These are phyloP conservation scores for Syngnathus scovelli DNA, from an alignment of 2,113 vertebrate genomes.

Conservation along the genomic window DNA sequence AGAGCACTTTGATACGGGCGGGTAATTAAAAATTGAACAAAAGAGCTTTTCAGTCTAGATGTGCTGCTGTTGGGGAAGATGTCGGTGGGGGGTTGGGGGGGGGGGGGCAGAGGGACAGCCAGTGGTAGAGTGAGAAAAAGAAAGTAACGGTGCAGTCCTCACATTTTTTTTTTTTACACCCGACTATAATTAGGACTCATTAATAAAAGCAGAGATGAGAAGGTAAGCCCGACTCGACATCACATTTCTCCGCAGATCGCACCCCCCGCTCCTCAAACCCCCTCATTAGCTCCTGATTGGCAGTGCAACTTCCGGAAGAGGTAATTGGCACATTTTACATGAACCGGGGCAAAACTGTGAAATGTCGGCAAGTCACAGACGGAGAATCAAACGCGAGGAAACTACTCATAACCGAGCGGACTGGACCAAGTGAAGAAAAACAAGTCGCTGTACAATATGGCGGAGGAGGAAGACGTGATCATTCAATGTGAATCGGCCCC, in stretches of 20 bases:
- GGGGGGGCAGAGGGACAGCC: slow-evolving; percentile 21
- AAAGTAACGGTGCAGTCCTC: slow-evolving; percentile 33
- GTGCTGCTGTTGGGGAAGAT: not conserved
- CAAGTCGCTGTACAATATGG: not conserved
- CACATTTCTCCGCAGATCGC: slow-evolving; percentile 14
- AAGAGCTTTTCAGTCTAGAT: slow-evolving; percentile 57
- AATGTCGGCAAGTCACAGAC: slow-evolving; percentile 71
- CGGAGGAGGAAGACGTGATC: too few species aligned
- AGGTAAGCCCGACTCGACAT: slow-evolving; percentile 23
- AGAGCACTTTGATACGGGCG: slow-evolving; percentile 55
- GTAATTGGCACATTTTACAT: slow-evolving; percentile 94
- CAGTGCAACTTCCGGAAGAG: slow-evolving; percentile 80
- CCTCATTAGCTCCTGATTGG: slow-evolving; percentile 86
- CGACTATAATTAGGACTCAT: slow-evolving; percentile 51
- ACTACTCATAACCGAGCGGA: slow-evolving; percentile 13
- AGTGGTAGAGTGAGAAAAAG: slow-evolving; percentile 20
- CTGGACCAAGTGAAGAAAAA: slow-evolving; percentile 17
- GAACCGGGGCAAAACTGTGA: slow-evolving; percentile 82
- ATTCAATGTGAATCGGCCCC: slow-evolving; percentile 33
- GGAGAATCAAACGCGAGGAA: slow-evolving; percentile 23
- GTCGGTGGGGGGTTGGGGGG: slow-evolving; percentile 13
- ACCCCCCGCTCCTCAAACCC: slow-evolving; percentile 59
- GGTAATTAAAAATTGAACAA: slow-evolving; percentile 70
- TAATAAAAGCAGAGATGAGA: slow-evolving; percentile 45
- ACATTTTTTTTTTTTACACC: slow-evolving; percentile 29